Base-by-base conservation (phyloP, 2,797 vertebrate species). In the Eremophila alpestris region DNA sequence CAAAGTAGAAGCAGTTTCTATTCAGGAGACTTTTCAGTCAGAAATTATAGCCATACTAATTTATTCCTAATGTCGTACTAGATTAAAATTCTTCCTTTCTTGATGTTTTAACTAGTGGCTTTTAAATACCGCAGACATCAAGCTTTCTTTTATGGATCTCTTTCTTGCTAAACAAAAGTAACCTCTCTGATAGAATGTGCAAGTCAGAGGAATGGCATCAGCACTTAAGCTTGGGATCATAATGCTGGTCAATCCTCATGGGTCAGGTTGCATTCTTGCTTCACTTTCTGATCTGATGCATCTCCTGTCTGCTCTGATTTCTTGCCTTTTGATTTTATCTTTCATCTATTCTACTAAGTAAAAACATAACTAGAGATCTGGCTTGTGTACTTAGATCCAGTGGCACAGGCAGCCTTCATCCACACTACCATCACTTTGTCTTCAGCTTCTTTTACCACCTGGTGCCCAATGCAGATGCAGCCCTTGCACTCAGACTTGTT, bases 111-210 rank as follows among this genome's bases (percentile, higher is more conserved):
- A 38, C 26, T 34, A 49, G 4, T 0, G 0, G 26, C 32, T 27
- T 71, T 83, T 62, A 82, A 91, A 89, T 49, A 23, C 4, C 49
- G 16, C 32, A 23, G 40, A 69, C 6, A 38, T 75, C 8, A 68
- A 71, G 9, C 15, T 59, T 74, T 54, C 38, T 64, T 88, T 71
- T 51, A 49, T 8, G 3, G 46, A 34, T 71, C 56, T 78, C 19
- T 92, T 93, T 52, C 27, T 56, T 62, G 30, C 62, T 78, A 36
- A 88, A 49, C 13, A 30, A 38, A 90, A 87, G 30, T 65, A 90
- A 63, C 10, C 11, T 88, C 19, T 52, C 5, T 32, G 36, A 69
- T 4, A 18, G 22, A 91, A 65, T 3, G 2, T 24, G 20, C 11
- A 65, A 27, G 30, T 75, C 62, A 59, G 59, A 62, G 27, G 55